Base-by-base conservation (phyloP, 2,888 invertebrate species). In the Cepaea hortensis region DNA sequence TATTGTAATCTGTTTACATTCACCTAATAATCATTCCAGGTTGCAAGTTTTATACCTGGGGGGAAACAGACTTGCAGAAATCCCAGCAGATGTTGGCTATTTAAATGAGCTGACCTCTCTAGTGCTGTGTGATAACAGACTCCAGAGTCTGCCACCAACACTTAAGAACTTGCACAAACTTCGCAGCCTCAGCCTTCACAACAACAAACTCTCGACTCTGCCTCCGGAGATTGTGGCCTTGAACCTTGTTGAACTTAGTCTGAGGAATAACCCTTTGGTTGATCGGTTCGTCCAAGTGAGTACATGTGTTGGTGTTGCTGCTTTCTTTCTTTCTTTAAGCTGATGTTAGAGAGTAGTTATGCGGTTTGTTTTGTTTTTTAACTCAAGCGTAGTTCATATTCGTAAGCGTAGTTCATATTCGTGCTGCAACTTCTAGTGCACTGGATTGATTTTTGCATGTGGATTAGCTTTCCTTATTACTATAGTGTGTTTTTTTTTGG, bases 201-300 rank as follows among this genome's bases (percentile, higher is more conserved):
- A 98, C 95, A 99, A 99, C 93, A 96, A 96, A 89, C 95, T 99
- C 86, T 96, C 97, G 73, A 93, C 93, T 3, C 91, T 94, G 50
- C 99, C 99, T 7, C 97, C 98, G 11, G 98, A 98, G 95, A 98
- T 99, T 90, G 97, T 99, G 88, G 97, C 97, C 85, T 95, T 99
- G 85, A 97, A 96, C 95, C 95, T 99, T 89, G 97, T 97, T 81
- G 98, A 99, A 97, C 95, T 99, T 88, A 98, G 98, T 95, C 95
- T 99, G 85, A 96, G 99, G 88, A 99, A 94, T 90, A 99, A 99
- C 95, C 99, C 99, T 0, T 95, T 99, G 85, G 98, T 99, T 3
- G 98, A 98, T 77, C 96, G 98, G 89, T 99, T 99, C 94, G 98
- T 99, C 0, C 96, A 97, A 90, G 98, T 88, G 3, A 50, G 87